Conservation (phyloP, 2,113 vertebrate species). For the Amphiprion ocellaris region DNA sequence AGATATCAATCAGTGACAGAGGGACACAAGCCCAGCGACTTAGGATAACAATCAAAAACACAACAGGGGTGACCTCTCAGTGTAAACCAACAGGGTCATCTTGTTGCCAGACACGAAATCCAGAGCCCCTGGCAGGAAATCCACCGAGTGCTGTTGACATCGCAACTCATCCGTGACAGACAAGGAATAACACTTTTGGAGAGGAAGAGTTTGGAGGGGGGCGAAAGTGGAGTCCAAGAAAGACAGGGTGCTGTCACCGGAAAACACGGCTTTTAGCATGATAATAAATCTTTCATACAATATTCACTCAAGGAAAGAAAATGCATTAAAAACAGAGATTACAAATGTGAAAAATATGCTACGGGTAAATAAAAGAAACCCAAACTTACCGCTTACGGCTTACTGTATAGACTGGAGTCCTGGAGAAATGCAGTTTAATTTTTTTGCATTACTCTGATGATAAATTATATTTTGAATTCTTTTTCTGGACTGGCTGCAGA, state of each 20-base stretch:
- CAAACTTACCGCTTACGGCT: no score
- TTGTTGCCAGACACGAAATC: conserved; percentile 72
- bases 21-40: conserved; percentile 60
- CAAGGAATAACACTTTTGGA: conserved; percentile 75
- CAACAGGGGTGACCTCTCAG: conserved; percentile 69
- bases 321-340: conserved; percentile 26
- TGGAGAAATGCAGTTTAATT: neutral
- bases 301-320: conserved; percentile 35
- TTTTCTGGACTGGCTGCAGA: conserved; percentile 6
- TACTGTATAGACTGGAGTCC: neutral
- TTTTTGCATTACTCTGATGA: conserved; percentile 12
- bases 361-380: neutral
- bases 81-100: conserved; percentile 65
- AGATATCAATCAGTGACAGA: conserved; percentile 67
- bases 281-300: conserved; percentile 52
- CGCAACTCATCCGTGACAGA: conserved; percentile 71
- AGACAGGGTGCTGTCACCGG: conserved; percentile 44
- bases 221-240: conserved; percentile 23
- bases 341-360: conserved; percentile 3
- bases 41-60: conserved; percentile 78
- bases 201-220: conserved; percentile 29
- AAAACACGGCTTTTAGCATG: conserved; percentile 33
- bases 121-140: conserved; percentile 72
- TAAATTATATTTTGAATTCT: conserved; percentile 43
- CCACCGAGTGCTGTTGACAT: conserved; percentile 71